These are phyloP conservation scores for Mirza zaza DNA, from an alignment of 2,113 vertebrate species.

Conservation along the genomic window DNA sequence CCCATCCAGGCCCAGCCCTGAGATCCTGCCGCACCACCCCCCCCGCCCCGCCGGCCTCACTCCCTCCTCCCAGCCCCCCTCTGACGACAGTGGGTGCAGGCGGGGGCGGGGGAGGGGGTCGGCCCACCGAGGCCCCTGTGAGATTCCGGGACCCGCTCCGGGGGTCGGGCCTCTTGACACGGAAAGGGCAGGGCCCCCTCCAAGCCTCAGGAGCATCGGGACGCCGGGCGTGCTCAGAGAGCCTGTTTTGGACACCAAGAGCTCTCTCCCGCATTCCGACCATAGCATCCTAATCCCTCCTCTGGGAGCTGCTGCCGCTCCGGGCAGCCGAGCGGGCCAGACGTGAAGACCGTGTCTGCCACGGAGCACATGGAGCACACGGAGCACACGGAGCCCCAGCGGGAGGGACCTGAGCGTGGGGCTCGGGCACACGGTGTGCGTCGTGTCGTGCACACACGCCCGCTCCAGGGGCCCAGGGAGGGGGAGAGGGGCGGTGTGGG, in stretches of 20 bases:
- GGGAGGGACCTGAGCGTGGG: background rate
- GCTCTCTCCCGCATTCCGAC: background rate
- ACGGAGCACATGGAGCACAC: background rate
- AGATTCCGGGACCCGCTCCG: fast-evolving
- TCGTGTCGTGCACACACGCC: fast-evolving
- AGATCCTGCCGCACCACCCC: no score
- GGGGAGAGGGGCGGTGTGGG: fast-evolving
- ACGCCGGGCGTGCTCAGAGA: background rate
- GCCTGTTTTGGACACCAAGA: background rate
- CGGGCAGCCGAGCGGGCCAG: background rate
- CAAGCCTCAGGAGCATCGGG: fast-evolving
- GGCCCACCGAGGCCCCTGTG: background rate
- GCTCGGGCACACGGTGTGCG: fast-evolving
- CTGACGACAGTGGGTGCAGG: fast-evolving
- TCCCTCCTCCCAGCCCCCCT: background rate
- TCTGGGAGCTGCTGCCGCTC: background rate
- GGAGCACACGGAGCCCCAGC: fast-evolving
- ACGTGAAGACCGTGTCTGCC: fast-evolving
- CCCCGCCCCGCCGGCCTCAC: no score
- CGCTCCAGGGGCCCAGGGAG: background rate
- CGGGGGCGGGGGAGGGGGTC: no score
- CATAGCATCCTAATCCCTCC: background rate
- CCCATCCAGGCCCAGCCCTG: background rate
- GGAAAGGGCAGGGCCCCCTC: fast-evolving
- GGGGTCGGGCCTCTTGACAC: background rate